Percentiles rank a stretch among this genome's conserved stretches.
These are phyloP conservation scores for Amphipoea oculea DNA, from an alignment of 2,888 invertebrate genomes.

Conservation along the genomic window DNA sequence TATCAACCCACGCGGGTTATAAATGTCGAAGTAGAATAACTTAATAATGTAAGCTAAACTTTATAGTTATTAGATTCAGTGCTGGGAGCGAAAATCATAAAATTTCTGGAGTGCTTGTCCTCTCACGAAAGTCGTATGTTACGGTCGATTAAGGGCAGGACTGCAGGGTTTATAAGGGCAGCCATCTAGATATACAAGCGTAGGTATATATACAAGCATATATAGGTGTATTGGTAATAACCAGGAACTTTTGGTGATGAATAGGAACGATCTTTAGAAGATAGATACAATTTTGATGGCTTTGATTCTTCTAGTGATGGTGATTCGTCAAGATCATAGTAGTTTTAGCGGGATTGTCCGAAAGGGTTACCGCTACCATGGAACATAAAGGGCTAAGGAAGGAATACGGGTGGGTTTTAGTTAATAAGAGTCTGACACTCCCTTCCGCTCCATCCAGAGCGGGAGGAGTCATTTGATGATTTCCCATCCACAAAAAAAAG, in stretches of 20 bases:
- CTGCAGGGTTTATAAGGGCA: background rate
- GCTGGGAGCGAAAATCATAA: slow-evolving; percentile 31
- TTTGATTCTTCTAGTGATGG: background rate
- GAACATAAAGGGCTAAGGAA: no score
- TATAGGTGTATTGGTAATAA: background rate
- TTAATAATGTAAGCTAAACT: slow-evolving; percentile 31
- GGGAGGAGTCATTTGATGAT: no score
- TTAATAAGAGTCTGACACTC: no score
- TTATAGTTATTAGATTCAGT: slow-evolving; percentile 39
- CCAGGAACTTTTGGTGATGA: background rate
- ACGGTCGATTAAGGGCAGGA: background rate
- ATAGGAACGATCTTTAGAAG: background rate
- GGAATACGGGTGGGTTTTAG: no score
- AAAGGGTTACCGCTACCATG: no score
- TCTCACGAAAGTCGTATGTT: slow-evolving; percentile 1
- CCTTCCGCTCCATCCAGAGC: no score
- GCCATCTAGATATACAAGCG: background rate
- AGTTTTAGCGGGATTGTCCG: no score
- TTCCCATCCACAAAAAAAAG: background rate
- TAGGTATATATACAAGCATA: background rate
- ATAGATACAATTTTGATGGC: background rate
- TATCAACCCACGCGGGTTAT: slow-evolving; percentile 12
- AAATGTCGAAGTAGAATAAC: slow-evolving; percentile 37
- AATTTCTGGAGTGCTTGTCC: slow-evolving; percentile 9
- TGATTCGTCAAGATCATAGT: background rate